Conservation (phyloP, 92 coral and sea anemone species). For the Heteractis magnifica region DNA sequence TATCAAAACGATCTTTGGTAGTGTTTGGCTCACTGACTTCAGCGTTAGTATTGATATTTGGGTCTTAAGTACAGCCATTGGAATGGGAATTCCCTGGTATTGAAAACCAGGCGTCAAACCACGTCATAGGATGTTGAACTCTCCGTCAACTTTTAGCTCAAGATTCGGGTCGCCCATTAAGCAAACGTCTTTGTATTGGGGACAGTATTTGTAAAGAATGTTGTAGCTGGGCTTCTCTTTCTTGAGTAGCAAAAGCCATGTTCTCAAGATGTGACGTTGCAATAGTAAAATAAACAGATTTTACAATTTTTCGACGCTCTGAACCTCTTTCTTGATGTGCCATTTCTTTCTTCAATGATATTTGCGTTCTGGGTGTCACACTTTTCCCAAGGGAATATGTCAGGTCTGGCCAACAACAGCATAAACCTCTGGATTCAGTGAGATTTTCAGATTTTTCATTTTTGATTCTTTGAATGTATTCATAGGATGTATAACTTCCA, state of each 20-base stretch:
- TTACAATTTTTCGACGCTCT: background rate
- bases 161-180: constrained; percentile 75
- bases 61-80: constrained; percentile 71
- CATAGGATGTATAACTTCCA: too few species aligned
- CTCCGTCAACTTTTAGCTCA: constrained; percentile 61
- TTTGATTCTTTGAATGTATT: too few species aligned
- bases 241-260: constrained; percentile 29
- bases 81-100: constrained; percentile 35
- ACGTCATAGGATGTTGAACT: constrained; percentile 53
- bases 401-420: too few species aligned
- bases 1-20: constrained; percentile 60
- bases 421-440: too few species aligned
- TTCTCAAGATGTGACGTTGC: constrained; percentile 70
- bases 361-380: too few species aligned
- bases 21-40: constrained; percentile 34
- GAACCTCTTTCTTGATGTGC: background rate
- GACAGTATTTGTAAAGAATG: constrained; percentile 47
- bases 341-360: background rate
- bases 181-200: constrained; percentile 51
- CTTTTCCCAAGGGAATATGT: too few species aligned
- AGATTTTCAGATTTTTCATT: too few species aligned
- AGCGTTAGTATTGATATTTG: constrained; percentile 27
- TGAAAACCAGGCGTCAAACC: constrained; percentile 70
- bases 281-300: constrained; percentile 37
- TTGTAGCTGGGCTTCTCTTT: constrained; percentile 58